Evolutionary conservation across 2,797 vertebrate species (phyloP).

Genomic region (Eremophila alpestris): DNA sequence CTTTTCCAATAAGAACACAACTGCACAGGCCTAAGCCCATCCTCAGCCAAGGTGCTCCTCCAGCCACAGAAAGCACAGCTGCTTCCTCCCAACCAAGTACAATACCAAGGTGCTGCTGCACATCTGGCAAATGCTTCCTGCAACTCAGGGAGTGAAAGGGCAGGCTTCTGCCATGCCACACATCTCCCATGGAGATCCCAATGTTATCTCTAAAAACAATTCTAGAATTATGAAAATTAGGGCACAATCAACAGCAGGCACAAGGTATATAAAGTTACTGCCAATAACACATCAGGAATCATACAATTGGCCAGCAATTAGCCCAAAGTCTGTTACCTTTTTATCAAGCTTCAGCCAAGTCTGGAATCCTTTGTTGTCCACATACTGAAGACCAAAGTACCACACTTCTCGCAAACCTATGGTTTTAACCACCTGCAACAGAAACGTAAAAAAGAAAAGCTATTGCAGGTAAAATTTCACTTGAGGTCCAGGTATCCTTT

Average conservation of each 20-base stretch:
- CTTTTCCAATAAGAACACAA: background rate
- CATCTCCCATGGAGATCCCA: background rate
- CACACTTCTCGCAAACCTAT: slow-evolving; percentile 93
- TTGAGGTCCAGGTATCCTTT: background rate
- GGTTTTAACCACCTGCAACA: slow-evolving; percentile 92
- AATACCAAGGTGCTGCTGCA: background rate
- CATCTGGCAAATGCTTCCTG: background rate
- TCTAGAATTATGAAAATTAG: background rate
- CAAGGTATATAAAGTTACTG: background rate
- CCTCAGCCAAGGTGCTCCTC: background rate
- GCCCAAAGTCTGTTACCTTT: slow-evolving; percentile 81
- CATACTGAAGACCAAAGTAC: slow-evolving; percentile 96
- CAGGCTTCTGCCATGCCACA: background rate
- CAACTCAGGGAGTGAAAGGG: background rate
- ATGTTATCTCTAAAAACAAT: background rate
- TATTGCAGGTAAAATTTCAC: background rate
- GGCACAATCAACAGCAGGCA: background rate
- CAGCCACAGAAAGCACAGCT: background rate
- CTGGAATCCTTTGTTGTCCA: slow-evolving; percentile 89
- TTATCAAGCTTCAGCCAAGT: slow-evolving; percentile 98
- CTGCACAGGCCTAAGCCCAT: background rate
- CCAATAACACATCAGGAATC: background rate
- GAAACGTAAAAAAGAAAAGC: background rate
- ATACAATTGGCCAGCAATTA: background rate
- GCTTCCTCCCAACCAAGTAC: background rate